Base-by-base conservation (phyloP, 2,113 vertebrate genomes). In the Stictonetta naevosa region DNA sequence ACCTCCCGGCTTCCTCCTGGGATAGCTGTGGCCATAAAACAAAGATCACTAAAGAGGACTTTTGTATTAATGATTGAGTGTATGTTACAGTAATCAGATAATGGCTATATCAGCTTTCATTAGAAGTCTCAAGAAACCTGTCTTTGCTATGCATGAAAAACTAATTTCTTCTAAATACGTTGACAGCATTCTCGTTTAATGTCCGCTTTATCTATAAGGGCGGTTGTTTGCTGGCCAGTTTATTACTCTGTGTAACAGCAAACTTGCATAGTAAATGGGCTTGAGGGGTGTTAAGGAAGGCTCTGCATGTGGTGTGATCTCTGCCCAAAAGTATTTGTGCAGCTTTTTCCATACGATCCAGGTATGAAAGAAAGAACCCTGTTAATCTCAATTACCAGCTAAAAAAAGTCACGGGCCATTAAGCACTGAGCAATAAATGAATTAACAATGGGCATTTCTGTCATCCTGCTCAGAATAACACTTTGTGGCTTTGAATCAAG, bases 161-260 rank as follows among this genome's bases (percentile, higher is more conserved):
- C 58, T 90, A 67, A 88, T 88, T 95, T 96, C 64, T 95, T 90
- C 85, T 48, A 89, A 79, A 81, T 86, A 81, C 76, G 95, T 92
- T 40, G 93, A 86, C 81, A 77, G 26, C 66, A 16, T 50, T 91
- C 82, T 77, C 92, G 78, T 88, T 91, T 94, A 86, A 66, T 63
- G 17, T 78, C 95, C 50, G 19, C 36, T 95, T 89, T 73, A 8
- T 59, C 55, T 82, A 3, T 55, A 72, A 87, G 25, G 26, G 16
- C 1, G 83, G 5, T 67, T 89, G 82, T 7, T 71, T 81, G 63
- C 90, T 78, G 89, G 71, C 73, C 76, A 33, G 42, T 73, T 60
- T 92, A 66, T 62, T 96, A 31, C 75, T 90, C 86, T 78, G 56
- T 79, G 34, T 79, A 91, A 88, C 64, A 73, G 72, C 55, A 93